Evolutionary conservation across 2,113 vertebrate species (phyloP).

Genomic region (Rhinolophus ferrumequinum): DNA sequence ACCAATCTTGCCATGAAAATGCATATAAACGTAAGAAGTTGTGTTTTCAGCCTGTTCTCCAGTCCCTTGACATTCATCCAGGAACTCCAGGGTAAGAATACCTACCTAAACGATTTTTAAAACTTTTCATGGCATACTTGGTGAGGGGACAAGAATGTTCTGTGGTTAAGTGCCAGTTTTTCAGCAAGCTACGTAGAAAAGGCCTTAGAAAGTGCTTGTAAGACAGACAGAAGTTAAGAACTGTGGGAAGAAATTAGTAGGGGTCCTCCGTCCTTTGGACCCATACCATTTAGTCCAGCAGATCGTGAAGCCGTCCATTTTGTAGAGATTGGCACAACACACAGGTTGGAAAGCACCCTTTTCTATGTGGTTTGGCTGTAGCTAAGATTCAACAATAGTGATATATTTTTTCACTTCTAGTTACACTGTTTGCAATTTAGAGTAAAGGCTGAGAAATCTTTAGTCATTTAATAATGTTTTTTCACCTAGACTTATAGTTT

Average conservation of each 20-base stretch:
- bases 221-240: too few species aligned
- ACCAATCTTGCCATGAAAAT: background rate
- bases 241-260: too few species aligned
- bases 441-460: background rate
- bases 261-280: background rate
- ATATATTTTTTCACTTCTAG: background rate
- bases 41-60: background rate
- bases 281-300: background rate
- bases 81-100: background rate
- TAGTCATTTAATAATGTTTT: background rate
- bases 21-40: background rate
- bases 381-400: background rate
- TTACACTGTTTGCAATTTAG: background rate
- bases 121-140: background rate
- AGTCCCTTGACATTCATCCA: background rate
- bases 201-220: background rate
- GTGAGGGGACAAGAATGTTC: background rate
- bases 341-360: background rate
- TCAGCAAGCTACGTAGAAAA: background rate
- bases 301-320: background rate
- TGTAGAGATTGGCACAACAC: background rate
- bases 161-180: background rate
- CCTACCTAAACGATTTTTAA: background rate
- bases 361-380: background rate
- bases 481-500: background rate